These are phyloP conservation scores for Rhea pennata DNA, from an alignment of 2,113 vertebrate genomes.

Conservation along the genomic window DNA sequence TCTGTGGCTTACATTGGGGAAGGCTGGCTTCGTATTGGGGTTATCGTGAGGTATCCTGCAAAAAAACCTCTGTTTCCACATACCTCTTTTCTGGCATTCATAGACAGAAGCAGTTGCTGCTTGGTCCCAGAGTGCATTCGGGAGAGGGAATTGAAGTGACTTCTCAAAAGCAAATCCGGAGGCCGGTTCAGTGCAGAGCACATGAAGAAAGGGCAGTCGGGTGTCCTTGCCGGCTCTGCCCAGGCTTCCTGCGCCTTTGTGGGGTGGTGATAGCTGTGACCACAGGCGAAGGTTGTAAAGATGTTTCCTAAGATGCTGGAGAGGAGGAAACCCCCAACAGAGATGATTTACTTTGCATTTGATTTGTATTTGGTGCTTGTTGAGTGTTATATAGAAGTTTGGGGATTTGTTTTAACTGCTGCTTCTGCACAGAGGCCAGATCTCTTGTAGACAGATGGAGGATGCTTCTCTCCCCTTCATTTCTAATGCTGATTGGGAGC, in stretches of 20 bases:
- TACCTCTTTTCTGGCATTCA: background rate
- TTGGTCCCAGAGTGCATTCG: background rate
- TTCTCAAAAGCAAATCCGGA: background rate
- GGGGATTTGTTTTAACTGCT: background rate
- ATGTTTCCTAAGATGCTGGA: background rate
- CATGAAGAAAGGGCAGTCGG: fast-evolving
- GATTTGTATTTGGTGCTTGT: background rate
- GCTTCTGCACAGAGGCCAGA: background rate
- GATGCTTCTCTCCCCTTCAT: background rate
- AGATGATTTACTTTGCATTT: background rate
- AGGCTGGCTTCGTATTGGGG: background rate
- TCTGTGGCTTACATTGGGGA: background rate
- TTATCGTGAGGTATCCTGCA: background rate
- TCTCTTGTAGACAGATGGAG: background rate
- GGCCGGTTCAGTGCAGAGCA: background rate
- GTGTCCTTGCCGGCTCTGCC: background rate
- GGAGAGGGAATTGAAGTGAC: background rate
- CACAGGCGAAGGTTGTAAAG: background rate
- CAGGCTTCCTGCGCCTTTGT: background rate
- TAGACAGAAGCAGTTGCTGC: background rate
- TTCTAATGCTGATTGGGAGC: background rate
- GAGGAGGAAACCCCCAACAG: background rate
- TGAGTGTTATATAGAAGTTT: background rate
- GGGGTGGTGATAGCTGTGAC: background rate
- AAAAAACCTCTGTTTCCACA: background rate